Conservation (phyloP, 2,113 vertebrate genomes). For the Brienomyrus brachyistius region DNA sequence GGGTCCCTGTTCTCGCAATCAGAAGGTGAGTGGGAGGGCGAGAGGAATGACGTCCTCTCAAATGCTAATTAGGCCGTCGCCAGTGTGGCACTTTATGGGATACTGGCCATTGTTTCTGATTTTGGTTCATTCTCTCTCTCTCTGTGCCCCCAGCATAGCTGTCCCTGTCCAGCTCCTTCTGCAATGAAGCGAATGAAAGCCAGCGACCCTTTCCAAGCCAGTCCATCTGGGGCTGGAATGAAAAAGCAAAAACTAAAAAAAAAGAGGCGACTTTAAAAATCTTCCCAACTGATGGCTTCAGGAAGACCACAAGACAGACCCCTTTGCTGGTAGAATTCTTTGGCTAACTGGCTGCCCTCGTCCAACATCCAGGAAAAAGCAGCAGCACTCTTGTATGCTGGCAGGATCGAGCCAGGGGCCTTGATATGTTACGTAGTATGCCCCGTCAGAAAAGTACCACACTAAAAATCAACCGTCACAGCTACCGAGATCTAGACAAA, state of each 20-base stretch:
- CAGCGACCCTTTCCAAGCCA: neutral
- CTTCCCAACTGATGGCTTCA: neutral
- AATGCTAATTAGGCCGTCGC: conserved; percentile 8
- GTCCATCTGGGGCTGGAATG: neutral
- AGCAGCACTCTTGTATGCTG: neutral
- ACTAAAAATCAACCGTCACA: neutral
- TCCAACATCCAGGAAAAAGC: neutral
- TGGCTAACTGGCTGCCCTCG: neutral
- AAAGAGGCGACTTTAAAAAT: neutral
- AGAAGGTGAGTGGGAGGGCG: conserved; percentile 8
- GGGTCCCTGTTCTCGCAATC: neutral
- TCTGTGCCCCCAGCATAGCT: neutral
- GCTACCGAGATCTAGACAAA: neutral
- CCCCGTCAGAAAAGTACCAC: neutral
- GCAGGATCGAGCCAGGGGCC: neutral
- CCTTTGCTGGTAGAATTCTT: neutral
- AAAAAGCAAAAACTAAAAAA: neutral
- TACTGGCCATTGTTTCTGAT: neutral
- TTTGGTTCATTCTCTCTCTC: neutral
- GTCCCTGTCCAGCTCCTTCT: neutral
- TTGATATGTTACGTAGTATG: neutral
- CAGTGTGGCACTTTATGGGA: neutral
- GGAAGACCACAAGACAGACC: neutral
- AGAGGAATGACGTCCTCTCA: neutral
- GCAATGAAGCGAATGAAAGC: conserved; percentile 1